Base-by-base conservation (phyloP, 2,113 vertebrate genomes). In the Formicarius rufipectus region DNA sequence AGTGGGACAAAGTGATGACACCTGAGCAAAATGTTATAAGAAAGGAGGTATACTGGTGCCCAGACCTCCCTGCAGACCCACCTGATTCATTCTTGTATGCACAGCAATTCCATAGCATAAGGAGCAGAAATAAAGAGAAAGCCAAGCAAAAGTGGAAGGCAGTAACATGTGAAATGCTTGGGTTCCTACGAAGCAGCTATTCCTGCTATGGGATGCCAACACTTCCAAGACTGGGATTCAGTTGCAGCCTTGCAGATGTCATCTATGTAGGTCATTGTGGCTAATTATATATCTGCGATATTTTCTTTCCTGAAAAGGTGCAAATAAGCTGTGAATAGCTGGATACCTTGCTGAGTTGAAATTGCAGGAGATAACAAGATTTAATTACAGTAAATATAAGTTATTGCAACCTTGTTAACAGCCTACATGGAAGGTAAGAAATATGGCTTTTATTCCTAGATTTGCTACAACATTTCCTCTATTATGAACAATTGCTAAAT, bases 351-450 rank as follows among this genome's bases (percentile, higher is more conserved):
- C 40, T 27, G 22, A 87, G 18, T 58, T 53, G 55, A 94, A 95
- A 76, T 76, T 78, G 24, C 37, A 37, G 28, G 53, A 66, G 53
- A 39, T 75, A 69, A 74, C 35, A 81, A 78, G 84, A 58, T 82
- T 90, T 94, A 92, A 81, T 92, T 92, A 76, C 25, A 64, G 12
- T 68, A 91, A 89, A 89, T 58, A 22, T 27, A 87, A 91, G 45
- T 58, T 87, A 75, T 37, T 87, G 53, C 49, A 89, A 73, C 58
- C 14, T 56, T 79, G 71, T 89, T 95, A 91, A 78, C 42, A 82
- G 45, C 40, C 50, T 78, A 49, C 33, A 10, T 25, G 35, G 83
- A 94, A 76, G 25, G 31, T 87, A 91, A 87, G 71, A 93, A 95
- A 73, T 53, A 60, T 2, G 14, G 19, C 8, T 6, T 87, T 89